Base-by-base conservation (phyloP, 2,113 vertebrate species). In the Anas platyrhynchos region DNA sequence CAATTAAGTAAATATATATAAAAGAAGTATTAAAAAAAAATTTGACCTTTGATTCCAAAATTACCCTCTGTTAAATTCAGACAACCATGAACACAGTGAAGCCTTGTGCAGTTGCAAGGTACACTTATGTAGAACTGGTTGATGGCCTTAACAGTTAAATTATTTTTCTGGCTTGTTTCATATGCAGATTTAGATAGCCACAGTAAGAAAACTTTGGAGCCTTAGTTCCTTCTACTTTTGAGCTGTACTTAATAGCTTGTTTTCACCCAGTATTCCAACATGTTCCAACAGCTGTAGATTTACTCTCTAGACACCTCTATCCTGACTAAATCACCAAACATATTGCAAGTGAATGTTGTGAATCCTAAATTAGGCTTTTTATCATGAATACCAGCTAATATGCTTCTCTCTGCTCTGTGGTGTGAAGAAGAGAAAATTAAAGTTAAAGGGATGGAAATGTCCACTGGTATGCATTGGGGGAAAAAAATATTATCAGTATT, bases 341-440 rank as follows among this genome's bases (percentile, higher is more conserved):
- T 78, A 83, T 81, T 95, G 93, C 69, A 88, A 88, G 44, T 0
- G 6, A 89, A 62, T 69, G 69, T 13, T 81, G 65, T 75, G 76
- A 94, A 92, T 90, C 94, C 43, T 68, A 88, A 93, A 82, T 54
- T 9, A 90, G 56, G 32, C 12, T 79, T 96, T 88, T 86, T 84
- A 61, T 69, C 31, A 76, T 54, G 73, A 92, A 62, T n/a, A 18
- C 16, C 36, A 75, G n/a, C 11, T 84, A 79, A 73, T 79, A 75
- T 43, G 26, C 62, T 86, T 93, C 56, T 54, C 21, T 72, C 32
- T 86, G 22, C 32, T 91, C 44, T 83, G 7, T 46, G 32, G 36
- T 82, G n/a, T 89, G 73, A 77, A 88, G 69, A 96, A 88, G 62
- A 91, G 21, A 31, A 94, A 84, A 82, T 72, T 38, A 75, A 88